Evolutionary conservation across 2,797 vertebrate genomes (phyloP).

Genomic region (Erpetoichthys calabaricus): DNA sequence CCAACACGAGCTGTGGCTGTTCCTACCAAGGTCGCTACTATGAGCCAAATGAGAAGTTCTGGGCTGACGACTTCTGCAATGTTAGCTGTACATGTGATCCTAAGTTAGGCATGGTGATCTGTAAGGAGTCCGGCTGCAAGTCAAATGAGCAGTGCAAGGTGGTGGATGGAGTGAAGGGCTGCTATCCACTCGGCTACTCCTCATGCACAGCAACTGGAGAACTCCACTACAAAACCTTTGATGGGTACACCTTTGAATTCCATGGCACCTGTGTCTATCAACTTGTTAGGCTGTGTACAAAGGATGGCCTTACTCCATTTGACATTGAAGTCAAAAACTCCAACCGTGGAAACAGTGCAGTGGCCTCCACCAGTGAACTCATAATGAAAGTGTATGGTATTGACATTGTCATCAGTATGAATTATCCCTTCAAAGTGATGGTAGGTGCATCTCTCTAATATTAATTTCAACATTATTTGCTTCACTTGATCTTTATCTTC

Average conservation of each 20-base stretch:
- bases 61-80: conserved; percentile 42
- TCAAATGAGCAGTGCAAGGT: conserved; percentile 32
- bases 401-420: conserved; percentile 41
- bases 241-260: conserved; percentile 51
- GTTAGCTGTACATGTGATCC: conserved; percentile 47
- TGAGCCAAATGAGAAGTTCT: conserved; percentile 45
- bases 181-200: conserved; percentile 30
- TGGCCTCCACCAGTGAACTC: conserved; percentile 47
- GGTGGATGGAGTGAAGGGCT: conserved; percentile 40
- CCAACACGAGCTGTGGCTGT: conserved; percentile 50
- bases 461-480: too few relatives aligned
- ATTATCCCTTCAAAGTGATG: conserved; percentile 40
- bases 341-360: conserved; percentile 38
- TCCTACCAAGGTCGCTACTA: conserved; percentile 43
- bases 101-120: conserved; percentile 28
- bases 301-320: conserved; percentile 37
- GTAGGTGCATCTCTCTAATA: too few relatives aligned
- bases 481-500: too few relatives aligned
- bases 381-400: conserved; percentile 36
- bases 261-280: conserved; percentile 65
- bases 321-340: conserved; percentile 53
- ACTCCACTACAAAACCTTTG: conserved; percentile 60
- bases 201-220: conserved; percentile 44
- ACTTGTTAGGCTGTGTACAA: conserved; percentile 33
- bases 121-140: conserved; percentile 36